Evolutionary conservation across 2,888 invertebrate species (phyloP), one percentile per base, ranked within the genome.

Genomic region (Amaurobius ferox): DNA sequence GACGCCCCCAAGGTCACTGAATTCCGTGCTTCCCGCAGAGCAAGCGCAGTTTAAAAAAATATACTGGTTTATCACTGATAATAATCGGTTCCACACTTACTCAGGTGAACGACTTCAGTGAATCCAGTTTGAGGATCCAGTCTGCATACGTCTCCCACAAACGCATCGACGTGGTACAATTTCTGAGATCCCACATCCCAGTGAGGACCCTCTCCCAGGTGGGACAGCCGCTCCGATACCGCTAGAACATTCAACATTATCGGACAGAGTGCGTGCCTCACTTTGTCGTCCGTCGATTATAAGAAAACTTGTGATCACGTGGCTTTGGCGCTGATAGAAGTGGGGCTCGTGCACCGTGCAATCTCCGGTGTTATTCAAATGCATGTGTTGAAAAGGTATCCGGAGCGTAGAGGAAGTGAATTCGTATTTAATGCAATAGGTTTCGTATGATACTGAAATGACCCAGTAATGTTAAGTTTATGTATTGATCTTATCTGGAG

Each of bases 121-220:
- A 81, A 55, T 19, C 87, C 66, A 16, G 87, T 87, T 6, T 72
- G 70, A 2, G 88, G 86, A 64, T 89, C 85, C 40, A 89, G 73
- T 32, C 83, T 78, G 67, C 88, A 88, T 16, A 88, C 72, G 68
- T 89, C 88, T 2, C 89, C 89, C 1, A 79, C 86, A 19, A 89
- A 78, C 16, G 88, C 73, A 72, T 89, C 89, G 2, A 89, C 89
- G 61, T 88, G 88, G 62, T 88, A 89, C 39, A 89, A 72, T 29
- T 72, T 79, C 28, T 88, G 83, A 7, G 70, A 62, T 5, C 26
- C 70, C 23, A 79, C 81, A 67, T 89, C 89, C 89, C 89, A 89
- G 44, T 88, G 88, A 19, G 89, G 89, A 1, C 89, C 89, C 85
- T 89, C 89, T 13, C 89, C 89, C 19, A 89, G 40, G 48, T 88